These are phyloP conservation scores for Vipera ursinii DNA, from an alignment of 2,797 vertebrate species.

Conservation along the genomic window DNA sequence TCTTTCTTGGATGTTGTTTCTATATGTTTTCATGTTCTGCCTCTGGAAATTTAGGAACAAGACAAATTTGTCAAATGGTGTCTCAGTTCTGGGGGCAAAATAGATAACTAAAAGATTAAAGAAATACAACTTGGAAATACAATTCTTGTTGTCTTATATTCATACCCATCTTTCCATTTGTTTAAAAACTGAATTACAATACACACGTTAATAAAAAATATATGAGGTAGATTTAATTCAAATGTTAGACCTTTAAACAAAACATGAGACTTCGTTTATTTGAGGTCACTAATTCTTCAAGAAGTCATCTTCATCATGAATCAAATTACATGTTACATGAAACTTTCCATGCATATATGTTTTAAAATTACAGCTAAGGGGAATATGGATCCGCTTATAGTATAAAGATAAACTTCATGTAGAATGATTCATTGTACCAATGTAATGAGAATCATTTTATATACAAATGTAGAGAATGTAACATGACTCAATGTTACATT, in stretches of 20 bases:
- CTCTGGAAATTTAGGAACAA: constrained; percentile 40
- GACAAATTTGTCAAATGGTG: constrained; percentile 37
- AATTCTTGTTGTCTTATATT: background rate
- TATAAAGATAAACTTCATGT: background rate
- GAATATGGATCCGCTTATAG: background rate
- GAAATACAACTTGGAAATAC: constrained; percentile 7
- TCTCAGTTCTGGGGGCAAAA: background rate
- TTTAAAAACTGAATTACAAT: background rate
- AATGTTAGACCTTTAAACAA: background rate
- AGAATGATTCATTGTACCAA: background rate
- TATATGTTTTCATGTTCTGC: constrained; percentile 34
- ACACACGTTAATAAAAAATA: background rate
- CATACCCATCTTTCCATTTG: background rate
- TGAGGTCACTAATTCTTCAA: background rate
- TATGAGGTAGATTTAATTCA: background rate
- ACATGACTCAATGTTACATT: background rate
- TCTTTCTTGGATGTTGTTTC: constrained; percentile 29
- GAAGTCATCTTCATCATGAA: background rate
- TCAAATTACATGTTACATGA: background rate
- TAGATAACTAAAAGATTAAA: constrained; percentile 17
- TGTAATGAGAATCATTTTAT: background rate
- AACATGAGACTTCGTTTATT: background rate
- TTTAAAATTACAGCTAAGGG: background rate
- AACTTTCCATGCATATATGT: background rate
- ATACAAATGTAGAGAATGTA: background rate